Evolutionary conservation across 2,888 invertebrate genomes (phyloP), one percentile per base, ranked within the genome.

Genomic region (Formica aserva): DNA sequence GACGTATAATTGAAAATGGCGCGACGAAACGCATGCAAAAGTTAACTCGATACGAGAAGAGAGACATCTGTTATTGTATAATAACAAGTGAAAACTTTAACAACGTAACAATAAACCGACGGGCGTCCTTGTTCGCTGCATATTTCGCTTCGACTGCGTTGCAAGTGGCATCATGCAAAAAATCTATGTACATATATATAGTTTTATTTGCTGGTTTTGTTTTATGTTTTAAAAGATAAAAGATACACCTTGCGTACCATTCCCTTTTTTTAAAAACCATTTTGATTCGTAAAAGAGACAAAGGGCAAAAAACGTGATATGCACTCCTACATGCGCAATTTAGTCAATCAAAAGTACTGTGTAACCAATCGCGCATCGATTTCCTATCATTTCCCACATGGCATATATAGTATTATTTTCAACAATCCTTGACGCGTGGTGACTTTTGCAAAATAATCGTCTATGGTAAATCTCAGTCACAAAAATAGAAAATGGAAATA

Each of bases 201-300:
- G 52, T 32, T 78, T 55, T 69, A 57, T 78, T 57, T 69, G 29
- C 8, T 5, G 57, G 41, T 45, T 78, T 69, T 18, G 2, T 71
- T 78, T 6, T 3, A 55, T 66, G 57, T 69, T 78, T 60, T 71
- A 22, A 32, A 18, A 78, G 69, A 78, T 78, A 78, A 78, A 78
- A 71, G 22, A 26, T 6, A 35, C 3, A 35, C 8, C 2, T 9
- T 26, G 52, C 6, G n/a, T 13, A 0, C 15, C 3, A 55, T 38
- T 55, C 0, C 8, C 11, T 66, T 38, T 66, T 52, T 77, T 77
- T 66, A 41, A 66, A 55, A 77, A 67, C 29, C 55, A 26, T 5
- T 13, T 0, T 18, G 9, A 38, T 52, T 65, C 38, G 52, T 8
- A 67, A 77, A 77, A 60, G 38, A 18, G 1, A 15, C 8, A 76